A percentile compares a stretch with the other conserved stretches of the same genome.
These are phyloP conservation scores for Scortum barcoo DNA, from an alignment of 2,113 vertebrate genomes.

Conservation along the genomic window DNA sequence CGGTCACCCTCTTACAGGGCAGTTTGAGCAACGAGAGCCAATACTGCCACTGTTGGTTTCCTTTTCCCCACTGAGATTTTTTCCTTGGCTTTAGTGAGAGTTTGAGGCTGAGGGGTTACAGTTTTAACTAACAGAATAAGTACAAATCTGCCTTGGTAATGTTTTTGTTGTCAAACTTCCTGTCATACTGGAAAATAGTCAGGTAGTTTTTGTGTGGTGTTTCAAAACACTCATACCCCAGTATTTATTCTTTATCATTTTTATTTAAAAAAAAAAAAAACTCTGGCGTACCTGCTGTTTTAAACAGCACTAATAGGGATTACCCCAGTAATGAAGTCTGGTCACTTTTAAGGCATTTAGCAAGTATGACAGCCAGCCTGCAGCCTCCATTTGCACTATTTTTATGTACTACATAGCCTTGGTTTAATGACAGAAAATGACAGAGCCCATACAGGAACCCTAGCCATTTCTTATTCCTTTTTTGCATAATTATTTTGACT, in stretches of 20 bases:
- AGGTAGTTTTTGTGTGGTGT: neutral
- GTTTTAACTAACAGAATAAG: neutral
- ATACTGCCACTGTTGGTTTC: neutral
- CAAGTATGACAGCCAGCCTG: too few relatives aligned
- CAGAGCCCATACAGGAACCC: neutral
- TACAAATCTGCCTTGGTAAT: neutral
- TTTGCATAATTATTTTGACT: neutral
- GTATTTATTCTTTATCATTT: too few relatives aligned
- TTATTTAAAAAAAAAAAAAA: too few relatives aligned
- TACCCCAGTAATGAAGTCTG: neutral
- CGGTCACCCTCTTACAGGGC: neutral
- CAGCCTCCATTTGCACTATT: neutral
- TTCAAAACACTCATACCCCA: neutral
- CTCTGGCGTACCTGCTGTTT: too few relatives aligned
- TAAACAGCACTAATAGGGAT: too few relatives aligned
- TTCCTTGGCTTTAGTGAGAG: neutral
- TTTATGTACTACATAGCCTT: neutral
- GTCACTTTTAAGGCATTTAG: neutral
- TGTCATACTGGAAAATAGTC: neutral
- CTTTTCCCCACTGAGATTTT: neutral
- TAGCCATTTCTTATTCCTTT: neutral
- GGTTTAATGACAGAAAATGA: neutral
- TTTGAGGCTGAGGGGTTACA: neutral
- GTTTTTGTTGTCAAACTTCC: neutral
- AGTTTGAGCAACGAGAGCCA: neutral